Conservation (phyloP, 2,113 vertebrate genomes). For the Elachura formosa region DNA sequence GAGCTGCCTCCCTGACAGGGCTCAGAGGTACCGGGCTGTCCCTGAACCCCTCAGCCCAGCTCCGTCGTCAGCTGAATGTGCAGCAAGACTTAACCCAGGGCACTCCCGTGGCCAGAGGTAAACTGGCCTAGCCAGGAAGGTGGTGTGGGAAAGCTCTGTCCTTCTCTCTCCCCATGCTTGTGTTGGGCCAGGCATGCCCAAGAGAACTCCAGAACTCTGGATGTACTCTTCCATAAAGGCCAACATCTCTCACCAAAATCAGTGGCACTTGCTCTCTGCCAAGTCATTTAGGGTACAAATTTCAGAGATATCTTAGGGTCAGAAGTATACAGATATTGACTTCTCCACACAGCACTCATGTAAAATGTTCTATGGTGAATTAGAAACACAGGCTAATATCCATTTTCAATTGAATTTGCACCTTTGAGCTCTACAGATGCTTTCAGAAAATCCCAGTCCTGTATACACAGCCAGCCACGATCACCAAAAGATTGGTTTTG, state of each 20-base stretch:
- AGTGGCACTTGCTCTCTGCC: background rate
- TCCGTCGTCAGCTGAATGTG: background rate
- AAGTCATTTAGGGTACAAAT: background rate
- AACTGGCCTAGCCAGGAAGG: background rate
- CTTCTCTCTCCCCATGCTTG: background rate
- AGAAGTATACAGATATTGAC: background rate
- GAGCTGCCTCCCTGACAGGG: background rate
- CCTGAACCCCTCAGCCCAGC: background rate
- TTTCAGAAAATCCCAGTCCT: background rate
- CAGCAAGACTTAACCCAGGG: background rate
- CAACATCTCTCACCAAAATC: background rate
- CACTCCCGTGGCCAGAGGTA: background rate
- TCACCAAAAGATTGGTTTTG: background rate
- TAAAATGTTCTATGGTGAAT: background rate
- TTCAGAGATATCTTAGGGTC: background rate
- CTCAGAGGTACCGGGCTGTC: background rate
- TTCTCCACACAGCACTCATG: background rate
- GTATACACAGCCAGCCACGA: background rate
- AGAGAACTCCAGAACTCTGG: background rate
- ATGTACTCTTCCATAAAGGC: background rate
- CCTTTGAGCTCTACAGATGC: background rate
- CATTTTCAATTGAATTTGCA: background rate
- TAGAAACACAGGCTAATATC: background rate
- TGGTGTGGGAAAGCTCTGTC: background rate
- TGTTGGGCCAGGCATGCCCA: background rate